These are phyloP conservation scores for Aphis craccivora DNA, from an alignment of 1,140 invertebrate species.

Conservation along the genomic window DNA sequence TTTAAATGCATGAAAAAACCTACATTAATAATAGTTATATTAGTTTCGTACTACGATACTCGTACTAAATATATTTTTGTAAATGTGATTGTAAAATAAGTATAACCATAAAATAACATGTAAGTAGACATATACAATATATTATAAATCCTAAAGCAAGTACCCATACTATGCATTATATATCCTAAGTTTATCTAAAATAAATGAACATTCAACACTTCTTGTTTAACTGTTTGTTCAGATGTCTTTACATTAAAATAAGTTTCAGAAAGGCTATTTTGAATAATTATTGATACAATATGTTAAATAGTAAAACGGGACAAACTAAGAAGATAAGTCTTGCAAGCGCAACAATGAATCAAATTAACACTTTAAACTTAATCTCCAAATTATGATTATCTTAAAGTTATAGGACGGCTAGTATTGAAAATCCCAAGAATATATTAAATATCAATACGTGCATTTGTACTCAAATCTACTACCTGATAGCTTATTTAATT, in stretches of 20 bases:
- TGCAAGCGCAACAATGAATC: neutral
- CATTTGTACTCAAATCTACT: neutral
- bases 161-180: neutral
- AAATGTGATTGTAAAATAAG: neutral
- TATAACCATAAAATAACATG: neutral
- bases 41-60: neutral
- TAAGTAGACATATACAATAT: neutral
- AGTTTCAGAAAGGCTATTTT: neutral
- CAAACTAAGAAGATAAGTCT: neutral
- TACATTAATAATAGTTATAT: constrained; percentile 12
- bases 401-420: neutral
- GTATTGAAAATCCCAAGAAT: neutral
- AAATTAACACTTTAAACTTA: neutral
- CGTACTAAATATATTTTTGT: neutral
- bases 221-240: neutral
- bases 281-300: neutral
- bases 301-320: neutral
- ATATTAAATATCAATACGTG: neutral
- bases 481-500: neutral
- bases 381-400: neutral
- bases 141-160: neutral
- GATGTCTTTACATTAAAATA: neutral
- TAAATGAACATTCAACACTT: neutral
- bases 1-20: neutral
- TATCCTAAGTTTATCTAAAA: neutral